These are phyloP conservation scores for Crax fasciolata DNA, from an alignment of 2,797 vertebrate species.

Conservation along the genomic window DNA sequence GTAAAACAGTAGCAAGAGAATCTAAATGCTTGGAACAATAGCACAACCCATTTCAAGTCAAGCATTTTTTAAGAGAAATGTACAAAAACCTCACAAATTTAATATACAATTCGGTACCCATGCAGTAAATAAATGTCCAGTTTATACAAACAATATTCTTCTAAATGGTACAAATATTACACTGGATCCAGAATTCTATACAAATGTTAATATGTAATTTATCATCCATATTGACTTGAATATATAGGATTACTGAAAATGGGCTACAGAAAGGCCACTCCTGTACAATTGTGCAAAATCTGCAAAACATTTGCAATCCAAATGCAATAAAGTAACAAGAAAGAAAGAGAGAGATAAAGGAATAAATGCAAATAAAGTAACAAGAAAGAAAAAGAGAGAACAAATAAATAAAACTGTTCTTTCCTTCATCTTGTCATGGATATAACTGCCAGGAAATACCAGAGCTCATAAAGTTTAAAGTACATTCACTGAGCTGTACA, in stretches of 20 bases:
- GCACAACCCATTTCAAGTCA: conserved; percentile 82
- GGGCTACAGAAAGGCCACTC: conserved; percentile 87
- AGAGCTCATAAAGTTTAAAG: conserved; percentile 79
- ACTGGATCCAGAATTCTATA: conserved; percentile 80
- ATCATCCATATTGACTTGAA: conserved; percentile 78
- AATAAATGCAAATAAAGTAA: conserved; percentile 13
- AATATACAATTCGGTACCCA: conserved; percentile 83
- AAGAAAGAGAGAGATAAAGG: conserved; percentile 7
- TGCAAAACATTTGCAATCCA: conserved; percentile 84
- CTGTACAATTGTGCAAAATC: conserved; percentile 87
- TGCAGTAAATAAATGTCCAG: conserved; percentile 85
- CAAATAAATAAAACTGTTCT: conserved; percentile 73
- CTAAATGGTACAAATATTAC: conserved; percentile 86
- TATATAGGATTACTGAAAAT: conserved; percentile 82
- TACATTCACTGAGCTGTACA: conserved; percentile 86
- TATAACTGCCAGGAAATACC: conserved; percentile 72
- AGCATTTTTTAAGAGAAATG: conserved; percentile 81
- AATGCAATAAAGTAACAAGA: conserved; percentile 40
- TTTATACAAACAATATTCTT: conserved; percentile 84
- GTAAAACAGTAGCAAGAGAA: conserved; percentile 81
- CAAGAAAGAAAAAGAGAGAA: conserved; percentile 5
- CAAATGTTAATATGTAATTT: conserved; percentile 81
- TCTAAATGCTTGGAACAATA: conserved; percentile 83
- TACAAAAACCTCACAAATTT: conserved; percentile 87
- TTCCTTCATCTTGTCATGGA: conserved; percentile 75